Percentiles rank a stretch among this genome's conserved stretches.
phyloP scores from a whole-genome alignment of 2,797 vertebrate species.

The Hephaestus fuliginosus region DNA sequence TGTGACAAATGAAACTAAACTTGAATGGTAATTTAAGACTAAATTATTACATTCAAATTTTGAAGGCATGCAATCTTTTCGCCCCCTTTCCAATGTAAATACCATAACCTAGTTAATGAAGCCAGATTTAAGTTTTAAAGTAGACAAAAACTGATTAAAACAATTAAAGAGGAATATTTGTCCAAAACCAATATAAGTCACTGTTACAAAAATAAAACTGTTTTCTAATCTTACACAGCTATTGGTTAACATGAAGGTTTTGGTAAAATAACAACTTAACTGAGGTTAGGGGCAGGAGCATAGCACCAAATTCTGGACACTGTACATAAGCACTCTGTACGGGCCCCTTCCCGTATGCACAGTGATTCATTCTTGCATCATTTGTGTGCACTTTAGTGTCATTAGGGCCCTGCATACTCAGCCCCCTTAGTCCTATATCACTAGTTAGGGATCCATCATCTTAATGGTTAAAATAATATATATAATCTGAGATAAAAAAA shows the following conservation, averaged over 20 bases:
- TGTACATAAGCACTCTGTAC: too few relatives aligned
- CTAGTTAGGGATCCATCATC: too few relatives aligned
- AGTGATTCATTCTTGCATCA: too few relatives aligned
- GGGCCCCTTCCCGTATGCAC: too few relatives aligned
- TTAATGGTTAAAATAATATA: background rate
- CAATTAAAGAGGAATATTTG: background rate
- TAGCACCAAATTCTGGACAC: too few relatives aligned
- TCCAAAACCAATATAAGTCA: background rate
- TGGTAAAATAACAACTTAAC: background rate
- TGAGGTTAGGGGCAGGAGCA: background rate
- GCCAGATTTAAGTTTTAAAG: background rate
- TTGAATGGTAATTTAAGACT: background rate
- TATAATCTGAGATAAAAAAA: too few relatives aligned
- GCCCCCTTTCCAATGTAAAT: background rate
- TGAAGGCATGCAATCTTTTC: background rate
- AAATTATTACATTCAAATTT: conserved; percentile 4
- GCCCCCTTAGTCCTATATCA: too few relatives aligned
- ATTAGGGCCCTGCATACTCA: too few relatives aligned
- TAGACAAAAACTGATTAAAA: background rate
- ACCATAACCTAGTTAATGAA: background rate
- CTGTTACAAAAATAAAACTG: background rate
- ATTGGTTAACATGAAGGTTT: background rate
- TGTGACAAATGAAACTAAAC: too few relatives aligned
- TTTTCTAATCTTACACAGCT: background rate
- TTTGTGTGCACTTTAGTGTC: too few relatives aligned